Base-by-base conservation (phyloP, 1,140 invertebrate genomes). In the Mizuhopecten yessoensis region DNA sequence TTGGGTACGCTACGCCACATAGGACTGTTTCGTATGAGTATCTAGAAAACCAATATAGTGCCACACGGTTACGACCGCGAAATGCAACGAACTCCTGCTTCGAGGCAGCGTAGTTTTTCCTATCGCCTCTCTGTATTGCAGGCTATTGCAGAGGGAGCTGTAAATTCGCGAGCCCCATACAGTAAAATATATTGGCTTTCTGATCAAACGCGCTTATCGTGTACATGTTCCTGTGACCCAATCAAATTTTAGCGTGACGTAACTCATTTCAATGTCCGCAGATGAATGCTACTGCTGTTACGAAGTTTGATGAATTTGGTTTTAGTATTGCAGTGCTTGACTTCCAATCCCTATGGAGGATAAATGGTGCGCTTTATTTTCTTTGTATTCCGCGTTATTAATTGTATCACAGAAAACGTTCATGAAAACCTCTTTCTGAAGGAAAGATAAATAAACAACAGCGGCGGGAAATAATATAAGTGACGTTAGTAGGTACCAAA, bases 171-270 rank as follows among this genome's bases (percentile, higher is more conserved):
- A 29, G 57, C 57, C 57, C 57, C 23, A 75, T 75, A 75, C 57
- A 29, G 23, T 75, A 75, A n/a, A 75, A 75, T 75, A 75, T 75
- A 75, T 75, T 75, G 57, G 57, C 57, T n/a, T 29, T 75, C 57
- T 75, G 57, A 75, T 75, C 57, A 75, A 75, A 75, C 5, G 57
- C 57, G 23, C 57, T 75, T 75, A 75, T 75, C 57, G 29, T 75
- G 57, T 75, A 75, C 57, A 75, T n/a, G 36, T 39, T 39, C 36
- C 36, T 39, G 36, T 39, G 57, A n/a, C 57, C 57, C 57, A 75
- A 75, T 75, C 57, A 75, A 75, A 75, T 75, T 75, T 75, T 75
- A 75, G 57, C 57, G 57, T 75, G 57, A 75, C n/a, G 57, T 75
- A 75, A 75, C 57, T 7, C 57, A 75, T 75, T 29, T 75, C 57